Base-by-base conservation (phyloP, 2,888 invertebrate species). In the Sarcophaga rosellei region DNA sequence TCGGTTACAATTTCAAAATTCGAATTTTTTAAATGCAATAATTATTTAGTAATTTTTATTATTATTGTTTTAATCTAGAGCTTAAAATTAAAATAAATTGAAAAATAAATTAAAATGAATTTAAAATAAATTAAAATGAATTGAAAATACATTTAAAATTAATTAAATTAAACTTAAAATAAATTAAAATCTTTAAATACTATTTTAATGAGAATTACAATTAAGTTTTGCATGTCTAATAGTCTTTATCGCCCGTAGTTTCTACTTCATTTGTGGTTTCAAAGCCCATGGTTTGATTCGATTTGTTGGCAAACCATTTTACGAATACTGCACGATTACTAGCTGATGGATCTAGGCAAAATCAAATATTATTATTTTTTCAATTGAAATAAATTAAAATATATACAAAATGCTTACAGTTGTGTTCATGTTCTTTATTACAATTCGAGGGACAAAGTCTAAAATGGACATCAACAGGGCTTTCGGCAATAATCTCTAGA, bases 381-480 rank as follows among this genome's bases (percentile, higher is more conserved):
- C 20, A 57, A 70, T 59, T n/a, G 44, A 5, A 87, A 70, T 62
- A 35, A 76, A 72, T 53, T 11, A 6, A 70, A 44, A 20, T 35
- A 62, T 5, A 47, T 15, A 47, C 11, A 53, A 45, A 68, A 21
- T 65, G 83, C 89, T 89, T 88, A 91, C 91, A 90, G 80, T 87
- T 89, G 81, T 91, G 92, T 57, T 89, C 88, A 78, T 92, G 92
- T 6, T 90, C 86, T 79, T 89, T 83, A 17, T 88, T 86, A 78
- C 92, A 92, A 25, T 84, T 69, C 15, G 85, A 84, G 6, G 91
- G 90, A 80, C 92, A 92, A 80, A 90, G 90, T 75, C 90, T 86
- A 35, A 92, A 89, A 62, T 89, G 90, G 23, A 92, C 85, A 85
- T 92, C 91, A 72, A 92, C 88, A 61, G 91, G 91, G 73, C 90